These are phyloP conservation scores for Prietella phreatophila DNA, from an alignment of 2,113 vertebrate species.

Conservation along the genomic window DNA sequence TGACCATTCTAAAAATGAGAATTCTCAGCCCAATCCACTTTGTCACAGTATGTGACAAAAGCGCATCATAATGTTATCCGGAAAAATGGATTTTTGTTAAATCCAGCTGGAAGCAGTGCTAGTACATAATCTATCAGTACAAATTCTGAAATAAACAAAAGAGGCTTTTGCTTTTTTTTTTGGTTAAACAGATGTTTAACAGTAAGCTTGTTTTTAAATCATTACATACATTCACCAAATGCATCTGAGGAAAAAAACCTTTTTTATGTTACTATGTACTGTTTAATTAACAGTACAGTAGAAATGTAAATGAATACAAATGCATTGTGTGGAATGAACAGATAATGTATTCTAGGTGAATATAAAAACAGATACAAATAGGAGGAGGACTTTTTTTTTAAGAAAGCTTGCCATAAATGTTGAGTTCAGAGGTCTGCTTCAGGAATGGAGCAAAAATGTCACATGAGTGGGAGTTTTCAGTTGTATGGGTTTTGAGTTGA, in stretches of 20 bases:
- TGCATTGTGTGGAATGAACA: background rate
- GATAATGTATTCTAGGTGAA: background rate
- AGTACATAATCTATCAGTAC: conserved; percentile 11
- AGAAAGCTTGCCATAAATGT: background rate
- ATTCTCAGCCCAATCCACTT: background rate
- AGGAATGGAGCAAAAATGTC: background rate
- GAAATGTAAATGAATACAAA: background rate
- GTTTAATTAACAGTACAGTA: background rate
- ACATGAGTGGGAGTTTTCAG: background rate
- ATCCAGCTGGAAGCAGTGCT: conserved; percentile 11
- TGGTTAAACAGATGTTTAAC: background rate
- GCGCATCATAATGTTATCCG: conserved; percentile 4
- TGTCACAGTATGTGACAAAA: conserved; percentile 3
- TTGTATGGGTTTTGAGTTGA: background rate
- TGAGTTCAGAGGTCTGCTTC: background rate
- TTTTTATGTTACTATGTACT: background rate
- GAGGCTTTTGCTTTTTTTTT: background rate
- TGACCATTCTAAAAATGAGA: conserved; percentile 8
- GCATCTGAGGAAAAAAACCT: background rate
- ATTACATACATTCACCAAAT: background rate
- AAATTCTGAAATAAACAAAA: conserved; percentile 7
- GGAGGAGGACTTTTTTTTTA: background rate
- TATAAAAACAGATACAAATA: background rate
- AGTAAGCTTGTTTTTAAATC: background rate
- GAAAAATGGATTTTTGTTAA: background rate